phyloP scores from a whole-genome alignment of 2,113 vertebrate genomes.

The Bos indicus region DNA sequence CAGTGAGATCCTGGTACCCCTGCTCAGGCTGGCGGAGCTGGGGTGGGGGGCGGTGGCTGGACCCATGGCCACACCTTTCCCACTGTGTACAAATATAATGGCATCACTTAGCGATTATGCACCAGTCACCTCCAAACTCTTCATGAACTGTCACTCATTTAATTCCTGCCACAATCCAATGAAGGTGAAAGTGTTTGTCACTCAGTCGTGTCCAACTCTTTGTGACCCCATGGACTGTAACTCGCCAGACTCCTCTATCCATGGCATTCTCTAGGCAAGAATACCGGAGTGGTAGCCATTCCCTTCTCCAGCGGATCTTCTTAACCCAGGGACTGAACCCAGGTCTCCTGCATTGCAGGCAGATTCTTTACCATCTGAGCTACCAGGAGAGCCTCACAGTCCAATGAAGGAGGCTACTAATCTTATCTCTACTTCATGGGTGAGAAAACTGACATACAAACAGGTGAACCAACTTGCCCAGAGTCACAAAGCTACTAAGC shows the following conservation, averaged over 20 bases:
- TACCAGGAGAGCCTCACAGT: not conserved
- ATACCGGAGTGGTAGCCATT: not conserved
- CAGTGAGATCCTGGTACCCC: not conserved
- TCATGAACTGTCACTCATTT: rapidly evolving
- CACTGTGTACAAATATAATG: rapidly evolving
- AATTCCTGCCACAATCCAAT: rapidly evolving
- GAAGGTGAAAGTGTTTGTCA: not conserved
- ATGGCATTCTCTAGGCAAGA: not conserved
- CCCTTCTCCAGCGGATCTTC: not conserved
- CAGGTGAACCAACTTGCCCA: not conserved
- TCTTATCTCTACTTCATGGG: not conserved
- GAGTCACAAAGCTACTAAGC: not conserved
- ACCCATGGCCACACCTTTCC: not conserved
- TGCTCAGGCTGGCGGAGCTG: rapidly evolving
- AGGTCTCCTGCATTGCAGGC: not conserved
- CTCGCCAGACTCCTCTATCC: not conserved
- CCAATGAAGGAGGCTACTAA: not conserved
- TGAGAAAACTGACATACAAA: not conserved
- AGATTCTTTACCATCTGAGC: not conserved
- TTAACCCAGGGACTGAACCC: not conserved
- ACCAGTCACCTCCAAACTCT: not conserved
- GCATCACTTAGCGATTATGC: rapidly evolving
- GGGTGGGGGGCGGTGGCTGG: not conserved
- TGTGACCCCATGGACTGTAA: not conserved
- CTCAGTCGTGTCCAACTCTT: not conserved